Evolutionary conservation across 2,113 vertebrate species (phyloP).

Genomic region (Pseudopodoces humilis): DNA sequence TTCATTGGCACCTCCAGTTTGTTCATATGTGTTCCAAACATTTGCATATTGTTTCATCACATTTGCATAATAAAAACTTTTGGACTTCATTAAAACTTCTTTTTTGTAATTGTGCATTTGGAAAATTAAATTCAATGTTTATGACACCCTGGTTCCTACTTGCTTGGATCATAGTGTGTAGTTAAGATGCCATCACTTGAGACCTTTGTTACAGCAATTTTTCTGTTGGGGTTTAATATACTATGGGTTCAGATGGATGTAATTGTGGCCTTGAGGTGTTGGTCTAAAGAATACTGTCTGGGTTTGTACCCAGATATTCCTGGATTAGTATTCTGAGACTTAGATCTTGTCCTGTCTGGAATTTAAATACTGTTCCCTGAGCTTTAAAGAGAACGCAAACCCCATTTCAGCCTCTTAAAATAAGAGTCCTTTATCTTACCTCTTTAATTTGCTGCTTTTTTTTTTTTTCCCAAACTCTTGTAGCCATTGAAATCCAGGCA

Average conservation of each 20-base stretch:
- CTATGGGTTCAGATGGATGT: background rate
- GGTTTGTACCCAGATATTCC: background rate
- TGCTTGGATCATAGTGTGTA: background rate
- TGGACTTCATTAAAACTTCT: background rate
- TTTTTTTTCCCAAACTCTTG: background rate
- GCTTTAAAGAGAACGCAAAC: background rate
- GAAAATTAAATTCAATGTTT: conserved; percentile 23
- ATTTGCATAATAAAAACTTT: background rate
- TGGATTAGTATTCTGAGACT: background rate
- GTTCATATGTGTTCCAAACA: background rate
- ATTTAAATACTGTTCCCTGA: background rate
- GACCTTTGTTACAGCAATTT: background rate
- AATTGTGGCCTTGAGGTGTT: background rate
- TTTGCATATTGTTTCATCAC: background rate
- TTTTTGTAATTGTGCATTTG: background rate
- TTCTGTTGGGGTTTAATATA: background rate
- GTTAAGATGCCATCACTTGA: background rate
- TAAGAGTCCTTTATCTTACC: background rate
- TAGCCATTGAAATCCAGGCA: background rate
- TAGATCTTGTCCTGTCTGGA: conserved; percentile 5
- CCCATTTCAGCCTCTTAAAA: background rate
- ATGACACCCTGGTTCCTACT: background rate
- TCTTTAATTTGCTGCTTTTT: background rate
- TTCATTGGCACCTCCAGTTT: background rate
- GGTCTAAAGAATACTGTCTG: background rate